Base-by-base conservation (phyloP, 2,113 vertebrate genomes). In the Damaliscus lunatus region DNA sequence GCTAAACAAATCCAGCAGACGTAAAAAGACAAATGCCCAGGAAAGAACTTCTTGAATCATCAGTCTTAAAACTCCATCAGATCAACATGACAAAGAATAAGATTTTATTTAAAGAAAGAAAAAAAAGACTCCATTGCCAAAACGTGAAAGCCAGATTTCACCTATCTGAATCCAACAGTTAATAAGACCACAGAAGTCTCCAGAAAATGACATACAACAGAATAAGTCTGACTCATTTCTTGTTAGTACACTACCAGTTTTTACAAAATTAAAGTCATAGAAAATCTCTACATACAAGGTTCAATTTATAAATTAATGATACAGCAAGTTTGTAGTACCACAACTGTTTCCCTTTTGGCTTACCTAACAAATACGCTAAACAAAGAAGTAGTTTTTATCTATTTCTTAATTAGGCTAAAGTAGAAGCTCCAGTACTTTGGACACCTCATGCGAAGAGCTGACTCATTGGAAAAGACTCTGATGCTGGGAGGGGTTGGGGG, bases 81-180 rank as follows among this genome's bases (percentile, higher is more conserved):
- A 82, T 88, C 21, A 90, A 89, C 43, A 91, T 85, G 91, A 94
- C 25, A 60, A 96, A 90, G 52, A 86, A 88, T 4, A 19, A 92
- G 43, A 64, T 81, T 95, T 94, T 87, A 94, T 84, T 97, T 95
- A 96, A 97, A 97, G 31, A 80, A 92, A 86, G 14, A n/a, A 55
- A 52, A 71, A 89, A 48, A 81, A 43, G 92, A 82, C 16, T 9
- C 15, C 17, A 91, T 7, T 43, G 78, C 88, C 40, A 80, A 94
- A 29, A 97, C n/a, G 19, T 43, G 85, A 94, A 96, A 93, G 33
- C 29, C 43, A 93, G 33, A 88, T 64, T 93, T 93, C 33, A 95
- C 7, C 33, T 52, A 88, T 78, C 36, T 94, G 50, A 88, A 86
- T 91, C 23, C 4, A 90, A 94, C 1, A 92, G 29, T 64, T 59